These are phyloP conservation scores for Poecilia picta DNA, from an alignment of 2,797 vertebrate genomes.

Conservation along the genomic window DNA sequence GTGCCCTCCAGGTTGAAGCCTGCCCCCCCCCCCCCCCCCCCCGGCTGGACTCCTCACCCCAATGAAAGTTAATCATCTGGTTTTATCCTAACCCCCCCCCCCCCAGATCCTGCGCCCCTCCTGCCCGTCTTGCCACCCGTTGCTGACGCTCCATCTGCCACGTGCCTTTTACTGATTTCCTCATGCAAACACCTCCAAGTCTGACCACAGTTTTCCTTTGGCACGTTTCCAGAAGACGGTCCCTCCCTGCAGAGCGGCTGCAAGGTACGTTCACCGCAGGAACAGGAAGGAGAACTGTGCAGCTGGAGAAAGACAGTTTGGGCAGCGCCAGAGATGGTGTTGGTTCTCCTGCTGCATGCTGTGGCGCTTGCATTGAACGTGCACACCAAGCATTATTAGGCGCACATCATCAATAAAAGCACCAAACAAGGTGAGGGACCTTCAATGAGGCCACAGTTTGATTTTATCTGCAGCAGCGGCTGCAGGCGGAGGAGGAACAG, in stretches of 20 bases:
- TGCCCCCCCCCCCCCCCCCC: too few relatives aligned
- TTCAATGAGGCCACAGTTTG: conserved; percentile 11
- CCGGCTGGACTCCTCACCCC: conserved; percentile 48
- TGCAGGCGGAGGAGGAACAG: conserved; percentile 38
- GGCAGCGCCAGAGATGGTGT: not conserved
- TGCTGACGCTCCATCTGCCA: conserved; percentile 72
- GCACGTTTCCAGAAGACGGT: not conserved
- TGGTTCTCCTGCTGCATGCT: not conserved
- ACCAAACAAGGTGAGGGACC: not conserved
- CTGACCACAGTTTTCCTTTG: not conserved
- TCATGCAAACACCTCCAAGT: not conserved
- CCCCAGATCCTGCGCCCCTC: not conserved
- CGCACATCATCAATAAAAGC: not conserved
- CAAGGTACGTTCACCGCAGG: not conserved
- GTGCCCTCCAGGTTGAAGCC: not conserved
- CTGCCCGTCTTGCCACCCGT: conserved; percentile 27
- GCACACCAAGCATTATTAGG: not conserved
- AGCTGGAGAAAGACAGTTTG: not conserved
- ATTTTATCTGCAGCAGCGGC: conserved; percentile 27
- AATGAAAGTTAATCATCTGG: conserved; percentile 81
- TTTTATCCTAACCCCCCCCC: conserved; percentile 74
- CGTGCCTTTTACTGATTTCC: conserved; percentile 38
- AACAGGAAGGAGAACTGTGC: not conserved
- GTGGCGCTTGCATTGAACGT: not conserved
- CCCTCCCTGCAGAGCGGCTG: conserved; percentile 3